Conservation (phyloP, 2,797 vertebrate species). For the Mus caroli region DNA sequence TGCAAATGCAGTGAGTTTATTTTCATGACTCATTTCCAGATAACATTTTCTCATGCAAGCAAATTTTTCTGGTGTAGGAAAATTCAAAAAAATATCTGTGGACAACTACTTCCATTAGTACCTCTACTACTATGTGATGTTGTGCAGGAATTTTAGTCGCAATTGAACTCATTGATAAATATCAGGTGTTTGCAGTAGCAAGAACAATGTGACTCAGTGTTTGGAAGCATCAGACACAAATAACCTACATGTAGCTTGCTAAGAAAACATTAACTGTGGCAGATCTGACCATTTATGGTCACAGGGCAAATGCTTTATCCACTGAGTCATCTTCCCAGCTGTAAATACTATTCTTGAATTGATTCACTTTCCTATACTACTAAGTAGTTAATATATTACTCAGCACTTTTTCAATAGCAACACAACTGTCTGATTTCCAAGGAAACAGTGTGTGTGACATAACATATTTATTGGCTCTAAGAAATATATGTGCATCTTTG, state of each 20-base stretch:
- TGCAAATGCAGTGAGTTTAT: constrained; percentile 13
- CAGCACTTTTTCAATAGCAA: background rate
- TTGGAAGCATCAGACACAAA: background rate
- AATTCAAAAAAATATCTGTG: background rate
- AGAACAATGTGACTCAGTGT: background rate
- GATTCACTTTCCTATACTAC: background rate
- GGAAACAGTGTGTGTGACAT: background rate
- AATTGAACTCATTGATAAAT: background rate
- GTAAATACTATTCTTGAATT: background rate
- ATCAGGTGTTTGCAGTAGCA: background rate
- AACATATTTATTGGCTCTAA: background rate
- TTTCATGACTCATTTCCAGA: constrained; percentile 7
- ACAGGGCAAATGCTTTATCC: background rate
- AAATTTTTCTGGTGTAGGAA: background rate
- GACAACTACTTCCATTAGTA: background rate
- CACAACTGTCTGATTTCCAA: background rate
- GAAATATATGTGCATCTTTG: background rate
- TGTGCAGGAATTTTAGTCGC: background rate
- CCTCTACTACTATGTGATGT: background rate
- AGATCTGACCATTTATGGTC: background rate
- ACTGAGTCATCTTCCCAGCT: background rate
- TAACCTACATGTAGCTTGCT: background rate
- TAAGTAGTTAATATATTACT: background rate
- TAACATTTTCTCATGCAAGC: background rate
- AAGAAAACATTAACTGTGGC: background rate